Evolutionary conservation across 2,797 vertebrate genomes (phyloP), one percentile per base, ranked within the genome.

Genomic region (Aulostomus chinensis): DNA sequence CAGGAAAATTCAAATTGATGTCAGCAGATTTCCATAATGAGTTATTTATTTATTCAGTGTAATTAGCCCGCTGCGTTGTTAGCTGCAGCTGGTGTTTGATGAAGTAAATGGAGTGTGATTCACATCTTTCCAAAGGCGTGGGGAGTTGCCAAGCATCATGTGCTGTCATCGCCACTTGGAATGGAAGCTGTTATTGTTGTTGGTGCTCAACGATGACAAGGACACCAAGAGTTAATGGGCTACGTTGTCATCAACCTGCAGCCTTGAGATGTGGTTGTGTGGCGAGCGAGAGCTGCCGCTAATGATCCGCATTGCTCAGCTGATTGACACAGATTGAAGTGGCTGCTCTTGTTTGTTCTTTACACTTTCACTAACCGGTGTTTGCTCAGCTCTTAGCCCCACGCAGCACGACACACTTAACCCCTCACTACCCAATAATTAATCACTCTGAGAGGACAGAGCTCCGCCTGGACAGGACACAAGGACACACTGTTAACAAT

Each of bases 191-290:
- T 69, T 57, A 38, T 28, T 42, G 45, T 58, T 21, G n/a, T 9
- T 18, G 9, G 34, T 36, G 59, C 45, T 56, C 52, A 56, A 48
- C 34, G n/a, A n/a, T 64, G 24, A 56, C 40, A 22, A 46, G 32
- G 28, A 57, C 51, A 46, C 49, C 46, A 55, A 52, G 25, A 41
- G 42, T 48, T 48, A 68, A 67, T 52, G 39, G 39, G 32, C 33
- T 8, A 11, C 35, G 14, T 1, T 38, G 18, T 24, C 30, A 40
- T 45, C 16, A 17, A 11, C 53, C 43, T 43, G 34, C 2, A 1
- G 12, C 63, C 15, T 49, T 3, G 4, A 54, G 21, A 6, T 55
- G 47, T 69, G 41, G n/a, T n/a, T 47, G 34, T 9, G 20, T 53
- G 4, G 6, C 30, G 4, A 28, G 2, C n/a, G 31, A 9, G 31